These are phyloP conservation scores for Theonella swinhoei DNA, from an alignment of 37 sponge, comb jelly and placozoan species.

Conservation along the genomic window DNA sequence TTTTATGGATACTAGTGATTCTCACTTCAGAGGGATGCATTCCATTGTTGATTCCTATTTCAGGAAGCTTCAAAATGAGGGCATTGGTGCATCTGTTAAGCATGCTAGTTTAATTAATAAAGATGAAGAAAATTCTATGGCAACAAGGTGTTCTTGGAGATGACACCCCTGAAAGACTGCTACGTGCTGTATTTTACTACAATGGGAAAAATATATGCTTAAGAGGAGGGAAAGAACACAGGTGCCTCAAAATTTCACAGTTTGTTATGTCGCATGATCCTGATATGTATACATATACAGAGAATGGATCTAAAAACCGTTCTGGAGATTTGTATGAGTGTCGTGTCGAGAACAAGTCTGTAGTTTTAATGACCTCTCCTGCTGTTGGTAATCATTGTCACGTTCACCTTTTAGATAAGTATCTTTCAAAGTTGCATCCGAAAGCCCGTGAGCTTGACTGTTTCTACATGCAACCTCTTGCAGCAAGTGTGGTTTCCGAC, in stretches of 20 bases:
- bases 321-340: not conserved
- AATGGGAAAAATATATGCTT: conserved; percentile 17
- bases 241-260: conserved; percentile 4
- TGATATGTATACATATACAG: not conserved
- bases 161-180: conserved; percentile 9
- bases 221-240: conserved; percentile 20
- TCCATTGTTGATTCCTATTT: conserved; percentile 11
- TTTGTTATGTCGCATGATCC: not conserved
- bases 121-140: too few species aligned
- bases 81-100: conserved; percentile 1
- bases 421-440: not conserved
- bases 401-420: conserved; percentile 1
- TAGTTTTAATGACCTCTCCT: not conserved
- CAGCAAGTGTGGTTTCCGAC: not conserved
- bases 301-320: conserved; percentile 6
- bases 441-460: not conserved
- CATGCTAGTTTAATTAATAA: not conserved
- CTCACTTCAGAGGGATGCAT: conserved; percentile 11
- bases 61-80: not conserved
- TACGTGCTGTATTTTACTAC: conserved; percentile 4
- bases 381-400: conserved; percentile 5
- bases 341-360: conserved; percentile 15
- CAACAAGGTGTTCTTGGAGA: conserved; percentile 5
- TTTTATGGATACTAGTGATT: conserved; percentile 32
- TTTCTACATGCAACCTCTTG: not conserved